These are phyloP conservation scores for Chydorus sphaericus DNA, from an alignment of 2,888 invertebrate species.

Conservation along the genomic window DNA sequence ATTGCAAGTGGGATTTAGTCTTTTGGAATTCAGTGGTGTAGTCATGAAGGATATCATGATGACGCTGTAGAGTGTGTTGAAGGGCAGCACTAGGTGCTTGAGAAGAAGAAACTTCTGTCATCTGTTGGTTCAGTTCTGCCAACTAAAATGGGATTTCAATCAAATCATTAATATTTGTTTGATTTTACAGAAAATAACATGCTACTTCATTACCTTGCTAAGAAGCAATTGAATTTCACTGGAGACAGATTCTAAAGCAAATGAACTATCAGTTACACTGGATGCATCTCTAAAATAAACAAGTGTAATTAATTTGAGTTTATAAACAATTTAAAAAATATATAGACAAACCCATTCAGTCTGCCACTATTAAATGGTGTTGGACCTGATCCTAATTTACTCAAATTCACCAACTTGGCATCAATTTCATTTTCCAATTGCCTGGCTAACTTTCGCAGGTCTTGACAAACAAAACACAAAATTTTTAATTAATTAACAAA, in stretches of 20 bases:
- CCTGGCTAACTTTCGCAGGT: conserved; percentile 80
- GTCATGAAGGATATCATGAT: conserved; percentile 87
- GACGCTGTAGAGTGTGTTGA: conserved; percentile 84
- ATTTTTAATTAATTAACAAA: neutral
- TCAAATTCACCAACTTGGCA: conserved; percentile 83
- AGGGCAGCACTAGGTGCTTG: conserved; percentile 49
- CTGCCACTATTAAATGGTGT: neutral
- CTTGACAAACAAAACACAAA: conserved; percentile 33
- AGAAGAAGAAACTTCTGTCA: conserved; percentile 55
- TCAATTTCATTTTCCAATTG: conserved; percentile 93
- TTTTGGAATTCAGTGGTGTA: conserved; percentile 85
- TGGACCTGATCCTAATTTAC: conserved; percentile 57
- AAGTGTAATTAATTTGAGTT: conserved; percentile 10
- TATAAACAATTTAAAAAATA: neutral
- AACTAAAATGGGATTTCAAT: conserved; percentile 39
- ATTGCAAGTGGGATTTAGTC: conserved; percentile 36
- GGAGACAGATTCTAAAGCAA: conserved; percentile 83
- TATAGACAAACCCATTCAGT: neutral
- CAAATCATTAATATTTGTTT: neutral
- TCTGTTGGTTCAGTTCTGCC: conserved; percentile 60
- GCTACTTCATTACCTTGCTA: conserved; percentile 43
- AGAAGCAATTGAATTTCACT: conserved; percentile 80
- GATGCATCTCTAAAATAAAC: conserved; percentile 51
- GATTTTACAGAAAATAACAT: conserved; percentile 10
- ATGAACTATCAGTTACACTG: conserved; percentile 65